Conservation (phyloP, 2,797 vertebrate genomes). For the Enteromius viviparus region DNA sequence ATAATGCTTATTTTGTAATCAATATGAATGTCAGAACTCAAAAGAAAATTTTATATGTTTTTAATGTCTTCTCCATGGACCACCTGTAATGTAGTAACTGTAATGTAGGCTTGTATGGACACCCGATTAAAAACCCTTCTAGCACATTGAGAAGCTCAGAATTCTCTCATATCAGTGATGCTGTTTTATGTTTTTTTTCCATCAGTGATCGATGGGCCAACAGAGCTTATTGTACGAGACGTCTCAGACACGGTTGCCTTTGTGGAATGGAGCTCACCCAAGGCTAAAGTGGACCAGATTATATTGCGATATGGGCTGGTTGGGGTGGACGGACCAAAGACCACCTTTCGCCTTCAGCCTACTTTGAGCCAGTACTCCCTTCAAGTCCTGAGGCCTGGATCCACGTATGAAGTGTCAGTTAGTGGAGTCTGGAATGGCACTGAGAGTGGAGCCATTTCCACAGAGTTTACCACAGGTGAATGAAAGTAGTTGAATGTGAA, state of each 20-base stretch:
- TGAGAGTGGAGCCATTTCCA: constrained; percentile 84
- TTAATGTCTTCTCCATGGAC: not conserved
- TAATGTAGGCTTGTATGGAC: not conserved
- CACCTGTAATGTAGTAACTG: too few relatives aligned
- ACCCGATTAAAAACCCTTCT: not conserved
- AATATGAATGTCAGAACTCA: not conserved
- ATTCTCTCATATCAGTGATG: not conserved
- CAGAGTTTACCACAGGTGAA: constrained; percentile 92
- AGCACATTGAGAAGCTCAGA: not conserved
- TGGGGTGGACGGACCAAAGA: constrained; percentile 85
- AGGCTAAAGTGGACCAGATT: constrained; percentile 91
- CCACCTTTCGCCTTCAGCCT: constrained; percentile 93
- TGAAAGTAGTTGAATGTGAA: constrained; percentile 49
- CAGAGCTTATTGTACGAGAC: constrained; percentile 90
- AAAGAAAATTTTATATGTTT: not conserved
- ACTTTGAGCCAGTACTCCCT: constrained; percentile 94
- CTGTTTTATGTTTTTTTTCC: constrained; percentile 28
- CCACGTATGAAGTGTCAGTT: constrained; percentile 86
- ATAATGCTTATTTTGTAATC: not conserved
- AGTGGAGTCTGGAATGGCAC: constrained; percentile 87
- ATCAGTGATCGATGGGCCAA: constrained; percentile 92
- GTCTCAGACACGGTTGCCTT: constrained; percentile 95
- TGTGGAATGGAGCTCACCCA: constrained; percentile 92
- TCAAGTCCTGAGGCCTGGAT: constrained; percentile 90
- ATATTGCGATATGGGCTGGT: constrained; percentile 89